Evolutionary conservation across 1,140 invertebrate genomes (phyloP), one percentile per base, ranked within the genome.

Genomic region (Drosophila bocki): DNA sequence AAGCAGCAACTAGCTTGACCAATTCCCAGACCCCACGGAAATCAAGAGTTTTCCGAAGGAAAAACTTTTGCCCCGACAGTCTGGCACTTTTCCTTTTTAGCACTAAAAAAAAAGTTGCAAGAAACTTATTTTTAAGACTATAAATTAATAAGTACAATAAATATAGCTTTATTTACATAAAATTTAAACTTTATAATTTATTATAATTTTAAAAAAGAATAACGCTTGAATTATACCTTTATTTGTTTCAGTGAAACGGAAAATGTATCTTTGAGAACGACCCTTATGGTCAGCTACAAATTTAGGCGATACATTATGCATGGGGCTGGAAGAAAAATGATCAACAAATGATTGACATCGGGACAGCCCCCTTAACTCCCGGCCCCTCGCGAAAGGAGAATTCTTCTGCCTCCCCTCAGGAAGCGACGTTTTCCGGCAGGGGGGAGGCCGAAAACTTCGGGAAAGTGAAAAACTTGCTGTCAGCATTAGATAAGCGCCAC

Each of bases 381-480:
- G 19, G 0, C 19, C 11, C 19, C 22, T 48, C 13, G 47, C 9
- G 7, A 2, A 54, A 11, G 51, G 33, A 41, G 29, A 17, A 65
- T 35, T 44, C 53, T 26, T 39, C 19, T 29, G 26, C 26, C 62
- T 33, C 12, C n/a, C 37, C n/a, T 19, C n/a, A 8, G 70, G 74
- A 90, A 81, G 78, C 72, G 70, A 61, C 78, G 45, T 80, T 79
- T 75, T 60, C 78, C 50, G 48, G 26, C 71, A 53, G 58, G 44
- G 45, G 47, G 64, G 61, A 45, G 48, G 56, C 37, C 35, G 70
- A 82, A 86, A 85, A 81, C 56, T 90, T 88, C 70, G 81, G 70
- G 64, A 90, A 90, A 90, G 85, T 90, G 86, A 90, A 90, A 90
- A 90, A 90, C 86, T 91, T 91, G 85, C 86, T 90, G 85, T 91